Base-by-base conservation (phyloP, 2,113 vertebrate genomes). In the Rhabdornis inornatus region DNA sequence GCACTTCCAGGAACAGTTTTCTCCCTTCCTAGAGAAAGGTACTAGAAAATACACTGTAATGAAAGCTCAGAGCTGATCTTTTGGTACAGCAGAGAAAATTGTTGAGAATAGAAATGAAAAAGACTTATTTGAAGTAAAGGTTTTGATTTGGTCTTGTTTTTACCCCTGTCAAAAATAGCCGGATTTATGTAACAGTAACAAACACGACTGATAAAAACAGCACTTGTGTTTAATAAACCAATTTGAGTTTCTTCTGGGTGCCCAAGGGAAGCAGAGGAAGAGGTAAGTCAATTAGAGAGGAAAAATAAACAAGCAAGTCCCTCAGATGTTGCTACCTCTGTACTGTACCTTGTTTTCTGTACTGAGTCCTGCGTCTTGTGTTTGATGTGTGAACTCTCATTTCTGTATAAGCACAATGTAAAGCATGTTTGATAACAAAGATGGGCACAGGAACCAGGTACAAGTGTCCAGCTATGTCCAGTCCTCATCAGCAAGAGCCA, bases 91-190 rank as follows among this genome's bases (percentile, higher is more conserved):
- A 85, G 44, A 60, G 47, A 55, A 65, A 82, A 65, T 4, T 22
- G 18, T 66, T 87, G 52, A 75, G 47, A 30, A 52, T 21, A 64
- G 33, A 83, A 88, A 53, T 69, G 50, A 81, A 75, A 61, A 25
- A 56, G 24, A 75, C 49, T 64, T 81, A 70, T 71, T 95, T 94
- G 59, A 95, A 97, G 96, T 92, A 96, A 96, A 96, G 86, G 28
- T 4, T 61, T 60, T 71, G 22, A 69, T 55, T 82, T 85, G 56
- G 17, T 83, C 92, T 92, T 61, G 13, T 23, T 47, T 71, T 49
- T 2, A 13, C 10, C 25, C 11, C 13, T 30, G 1, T 77, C 20
- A 19, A 60, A 81, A 92, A 64, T 6, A 87, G 42, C 22, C 1
- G 0, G 25, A 61, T 28, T 70, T 66, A 13, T 64, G 40, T 71